phyloP scores from a whole-genome alignment of 2,797 vertebrate species.

The Smutsia temminckii region DNA sequence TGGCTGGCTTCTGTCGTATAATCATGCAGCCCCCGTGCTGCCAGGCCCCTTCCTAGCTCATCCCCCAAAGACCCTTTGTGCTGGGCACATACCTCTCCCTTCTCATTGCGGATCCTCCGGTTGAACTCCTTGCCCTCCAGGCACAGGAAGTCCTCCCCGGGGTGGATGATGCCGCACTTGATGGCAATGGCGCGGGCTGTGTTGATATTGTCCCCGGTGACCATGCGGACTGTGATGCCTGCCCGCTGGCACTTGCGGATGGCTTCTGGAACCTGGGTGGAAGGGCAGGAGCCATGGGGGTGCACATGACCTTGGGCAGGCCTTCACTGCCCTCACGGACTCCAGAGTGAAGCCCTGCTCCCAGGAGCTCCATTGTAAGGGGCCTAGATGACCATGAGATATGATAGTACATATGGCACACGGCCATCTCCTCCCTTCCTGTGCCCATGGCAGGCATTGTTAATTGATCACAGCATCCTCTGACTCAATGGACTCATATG shows the following conservation, averaged over 20 bases:
- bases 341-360: background rate
- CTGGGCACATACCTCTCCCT: conserved; percentile 91
- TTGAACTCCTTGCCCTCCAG: conserved; percentile 99
- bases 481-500: background rate
- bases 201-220: conserved; percentile 99
- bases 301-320: fast-evolving
- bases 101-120: conserved; percentile 97
- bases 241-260: conserved; percentile 97
- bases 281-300: background rate
- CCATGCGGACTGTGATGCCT: conserved; percentile 99
- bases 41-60: background rate
- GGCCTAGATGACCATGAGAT: background rate
- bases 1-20: background rate
- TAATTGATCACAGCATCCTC: background rate
- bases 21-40: background rate
- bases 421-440: background rate
- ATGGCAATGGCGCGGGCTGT: conserved; percentile 98
- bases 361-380: background rate
- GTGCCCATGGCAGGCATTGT: background rate
- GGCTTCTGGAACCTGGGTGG: conserved; percentile 94
- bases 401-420: background rate
- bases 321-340: background rate
- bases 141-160: conserved; percentile 97
- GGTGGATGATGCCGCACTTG: conserved; percentile 98
- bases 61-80: fast-evolving